phyloP scores from a whole-genome alignment of 2,797 vertebrate genomes.

The Cirrhinus mrigala region DNA sequence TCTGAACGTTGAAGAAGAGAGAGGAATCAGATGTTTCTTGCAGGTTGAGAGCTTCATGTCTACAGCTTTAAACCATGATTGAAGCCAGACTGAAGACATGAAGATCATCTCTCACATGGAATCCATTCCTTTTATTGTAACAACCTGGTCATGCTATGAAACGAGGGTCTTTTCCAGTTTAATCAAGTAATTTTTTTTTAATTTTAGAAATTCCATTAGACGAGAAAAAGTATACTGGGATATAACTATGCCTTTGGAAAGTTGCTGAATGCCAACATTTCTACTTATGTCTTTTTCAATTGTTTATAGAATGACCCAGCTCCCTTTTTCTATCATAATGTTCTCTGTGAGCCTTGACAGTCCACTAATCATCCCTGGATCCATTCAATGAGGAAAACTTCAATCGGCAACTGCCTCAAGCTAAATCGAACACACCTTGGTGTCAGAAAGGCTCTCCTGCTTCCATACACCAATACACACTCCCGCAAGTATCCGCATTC shows the following conservation, averaged over 20 bases:
- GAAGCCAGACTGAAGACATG: conserved; percentile 31
- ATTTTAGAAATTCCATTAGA: background rate
- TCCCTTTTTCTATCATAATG: conserved; percentile 47
- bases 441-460: background rate
- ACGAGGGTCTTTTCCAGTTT: background rate
- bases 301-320: background rate
- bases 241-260: no score
- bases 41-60: conserved; percentile 22
- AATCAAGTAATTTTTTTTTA: no score
- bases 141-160: background rate
- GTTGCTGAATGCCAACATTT: no score
- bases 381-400: conserved; percentile 43
- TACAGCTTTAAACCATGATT: conserved; percentile 38
- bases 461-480: conserved; percentile 31
- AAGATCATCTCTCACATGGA: conserved; percentile 51
- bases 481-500: conserved; percentile 9
- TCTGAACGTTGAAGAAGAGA: conserved; percentile 16
- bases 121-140: conserved; percentile 58
- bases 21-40: conserved; percentile 59
- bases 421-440: conserved; percentile 20
- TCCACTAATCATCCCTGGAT: conserved; percentile 34
- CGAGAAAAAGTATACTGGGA: no score
- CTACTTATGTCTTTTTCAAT: background rate
- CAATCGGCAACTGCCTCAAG: conserved; percentile 13
- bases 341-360: conserved; percentile 11